Base-by-base conservation (phyloP, 2,888 invertebrate genomes). In the Watsonalla binaria region DNA sequence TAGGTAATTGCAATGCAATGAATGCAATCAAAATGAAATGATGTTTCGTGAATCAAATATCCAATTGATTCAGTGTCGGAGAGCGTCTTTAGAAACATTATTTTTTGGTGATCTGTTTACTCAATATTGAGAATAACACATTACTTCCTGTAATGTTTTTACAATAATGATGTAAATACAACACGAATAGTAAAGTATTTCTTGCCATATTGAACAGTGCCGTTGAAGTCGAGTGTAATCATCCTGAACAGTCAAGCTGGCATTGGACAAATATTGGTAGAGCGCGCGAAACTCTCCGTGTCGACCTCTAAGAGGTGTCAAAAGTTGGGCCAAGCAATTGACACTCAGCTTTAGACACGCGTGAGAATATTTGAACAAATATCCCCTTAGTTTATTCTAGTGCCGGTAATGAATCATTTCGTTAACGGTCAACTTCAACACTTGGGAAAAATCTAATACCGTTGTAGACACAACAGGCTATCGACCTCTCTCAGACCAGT, bases 341-440 rank as follows among this genome's bases (percentile, higher is more conserved):
- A 88, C 86, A 82, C 80, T 77, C 70, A 70, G 72, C 71, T 70
- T 69, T 72, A 72, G 76, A 74, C 76, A 81, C 80, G 84, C 88
- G 89, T 90, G 90, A 88, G 88, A 90, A 89, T 82, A 84, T 88
- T 84, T 86, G 81, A 82, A 87, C 86, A 90, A 88, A 86, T 80
- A 86, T 76, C 80, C 77, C 77, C 76, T 75, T 69, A 80, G 86
- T 87, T 86, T 85, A 82, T 86, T 84, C 84, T 84, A 81, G 84
- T 79, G 72, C 80, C 74, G 77, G 84, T 85, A 86, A 88, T 89
- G 88, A 89, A 86, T 89, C 85, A 89, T 88, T 84, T 84, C 76
- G 76, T 82, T 85, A 89, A 86, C 85, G 84, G 86, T 82, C 76
- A 75, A 76, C 78, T 63, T 78, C 73, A 79, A 74, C 80, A 84